Base-by-base conservation (phyloP, 2,797 vertebrate species). In the Bovichtus diacanthus region DNA sequence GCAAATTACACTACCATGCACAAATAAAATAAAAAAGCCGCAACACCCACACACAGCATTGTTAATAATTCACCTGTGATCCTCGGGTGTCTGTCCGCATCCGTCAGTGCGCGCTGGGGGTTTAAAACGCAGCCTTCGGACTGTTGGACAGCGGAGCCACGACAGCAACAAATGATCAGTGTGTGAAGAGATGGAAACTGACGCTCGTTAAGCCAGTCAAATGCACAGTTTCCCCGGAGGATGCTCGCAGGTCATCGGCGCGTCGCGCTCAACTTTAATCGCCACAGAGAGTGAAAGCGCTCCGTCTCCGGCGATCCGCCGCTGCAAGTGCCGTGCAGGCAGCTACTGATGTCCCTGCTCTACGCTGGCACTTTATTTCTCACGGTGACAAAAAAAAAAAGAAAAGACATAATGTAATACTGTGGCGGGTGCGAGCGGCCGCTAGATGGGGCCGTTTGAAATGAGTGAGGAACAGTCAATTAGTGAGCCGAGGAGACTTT, bases 21-120 rank as follows among this genome's bases (percentile, higher is more conserved):
- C 23, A 47, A 25, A 39, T 38, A 23, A 21, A 9, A 61, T 6
- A 3, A 43, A 56, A 43, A 50, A 60, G 51, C 61, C 41, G 59
- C 78, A 75, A 34, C 34, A 27, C 50, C 5, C 27, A 1, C 55
- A 19, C 47, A 51, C 36, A 68, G 55, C 60, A 64, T 23, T 43
- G 43, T 7, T 29, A 63, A 21, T 65, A 50, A 78, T 85, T 90
- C 89, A 94, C 93, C 93, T 93, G 92, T 81, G 76, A 80, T 90
- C 66, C 81, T 64, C 67, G 80, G 65, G 83, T n/a, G 81, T 77
- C 43, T 5, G 65, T 76, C 50, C 46, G 74, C 29, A 10, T 88
- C 84, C 82, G 75, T 80, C 79, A 38, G 69, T 19, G 83, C 80
- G 71, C 74, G 71, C 74, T 21, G 76, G 78, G 62, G 76, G 81